These are phyloP conservation scores for Thalassoma bifasciatum DNA, from an alignment of 2,113 vertebrate species.

Conservation along the genomic window DNA sequence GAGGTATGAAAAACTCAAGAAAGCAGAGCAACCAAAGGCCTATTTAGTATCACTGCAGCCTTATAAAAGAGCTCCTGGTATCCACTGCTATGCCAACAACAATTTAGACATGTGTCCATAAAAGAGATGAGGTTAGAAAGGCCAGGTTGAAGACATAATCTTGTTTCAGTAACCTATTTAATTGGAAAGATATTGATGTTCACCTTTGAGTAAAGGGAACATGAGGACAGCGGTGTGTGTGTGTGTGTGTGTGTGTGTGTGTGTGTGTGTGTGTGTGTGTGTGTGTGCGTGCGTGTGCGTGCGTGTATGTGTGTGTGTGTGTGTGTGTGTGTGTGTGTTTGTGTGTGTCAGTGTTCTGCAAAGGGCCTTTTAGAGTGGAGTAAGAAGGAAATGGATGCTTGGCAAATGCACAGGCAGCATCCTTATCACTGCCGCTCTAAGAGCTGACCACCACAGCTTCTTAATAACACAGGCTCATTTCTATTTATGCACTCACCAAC, in stretches of 20 bases:
- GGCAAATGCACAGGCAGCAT: constrained; percentile 58
- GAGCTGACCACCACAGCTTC: constrained; percentile 62
- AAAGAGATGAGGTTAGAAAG: constrained; percentile 31
- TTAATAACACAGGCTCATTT: constrained; percentile 54
- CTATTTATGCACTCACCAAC: constrained; percentile 54
- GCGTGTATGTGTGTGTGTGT: too few relatives aligned
- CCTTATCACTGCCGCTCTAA: constrained; percentile 65
- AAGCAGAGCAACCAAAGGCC: constrained; percentile 1
- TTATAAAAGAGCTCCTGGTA: constrained; percentile 30
- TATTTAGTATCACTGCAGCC: constrained; percentile 13
- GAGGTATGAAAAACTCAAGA: constrained; percentile 8
- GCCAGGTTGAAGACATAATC: constrained; percentile 40
- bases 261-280: constrained; percentile 8
- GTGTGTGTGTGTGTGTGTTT: constrained; percentile 12
- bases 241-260: constrained; percentile 5
- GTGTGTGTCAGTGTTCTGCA: constrained; percentile 36
- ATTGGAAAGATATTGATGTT: constrained; percentile 53
- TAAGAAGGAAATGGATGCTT: constrained; percentile 71
- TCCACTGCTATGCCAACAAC: constrained; percentile 1
- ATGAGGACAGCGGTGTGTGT: constrained; percentile 49
- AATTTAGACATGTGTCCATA: constrained; percentile 29
- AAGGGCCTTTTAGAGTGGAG: constrained; percentile 55
- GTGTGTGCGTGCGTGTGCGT: constrained; percentile 14
- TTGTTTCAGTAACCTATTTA: constrained; percentile 56
- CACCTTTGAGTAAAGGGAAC: constrained; percentile 48